phyloP scores from a whole-genome alignment of 2,113 vertebrate genomes.

The Caranx ignobilis region DNA sequence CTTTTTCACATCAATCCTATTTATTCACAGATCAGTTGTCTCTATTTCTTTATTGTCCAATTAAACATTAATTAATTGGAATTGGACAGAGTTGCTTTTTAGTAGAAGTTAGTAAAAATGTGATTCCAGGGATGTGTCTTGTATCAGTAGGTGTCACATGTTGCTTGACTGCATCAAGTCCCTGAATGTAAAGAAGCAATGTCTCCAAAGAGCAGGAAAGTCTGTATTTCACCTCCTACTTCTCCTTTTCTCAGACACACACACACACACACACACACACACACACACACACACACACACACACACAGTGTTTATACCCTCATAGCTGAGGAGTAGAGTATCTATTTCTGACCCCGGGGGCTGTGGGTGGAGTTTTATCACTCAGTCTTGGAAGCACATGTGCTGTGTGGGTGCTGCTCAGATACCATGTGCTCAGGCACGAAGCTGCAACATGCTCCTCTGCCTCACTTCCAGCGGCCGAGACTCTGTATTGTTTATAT shows the following conservation, averaged over 20 bases:
- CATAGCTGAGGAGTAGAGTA: conserved; percentile 32
- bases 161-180: background rate
- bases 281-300: conserved; percentile 5
- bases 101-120: background rate
- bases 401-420: conserved; percentile 71
- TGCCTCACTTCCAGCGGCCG: conserved; percentile 11
- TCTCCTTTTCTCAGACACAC: background rate
- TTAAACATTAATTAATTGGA: background rate
- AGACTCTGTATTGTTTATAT: conserved; percentile 51
- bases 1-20: background rate
- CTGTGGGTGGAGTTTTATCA: conserved; percentile 54
- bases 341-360: conserved; percentile 67
- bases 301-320: conserved; percentile 3
- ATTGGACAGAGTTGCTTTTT: too few relatives aligned
- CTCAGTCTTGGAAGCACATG: conserved; percentile 63
- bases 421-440: conserved; percentile 68
- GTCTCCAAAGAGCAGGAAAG: background rate
- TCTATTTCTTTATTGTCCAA: background rate
- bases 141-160: conserved; percentile 6
- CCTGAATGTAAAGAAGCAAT: conserved; percentile 17
- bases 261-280: background rate
- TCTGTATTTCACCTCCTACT: background rate
- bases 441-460: conserved; percentile 69
- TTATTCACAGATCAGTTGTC: background rate
- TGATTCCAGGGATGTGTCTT: background rate